Percentiles rank a stretch among this genome's conserved stretches.
Conservation (phyloP, 2,888 invertebrate species). For the Nowickia ferox region DNA sequence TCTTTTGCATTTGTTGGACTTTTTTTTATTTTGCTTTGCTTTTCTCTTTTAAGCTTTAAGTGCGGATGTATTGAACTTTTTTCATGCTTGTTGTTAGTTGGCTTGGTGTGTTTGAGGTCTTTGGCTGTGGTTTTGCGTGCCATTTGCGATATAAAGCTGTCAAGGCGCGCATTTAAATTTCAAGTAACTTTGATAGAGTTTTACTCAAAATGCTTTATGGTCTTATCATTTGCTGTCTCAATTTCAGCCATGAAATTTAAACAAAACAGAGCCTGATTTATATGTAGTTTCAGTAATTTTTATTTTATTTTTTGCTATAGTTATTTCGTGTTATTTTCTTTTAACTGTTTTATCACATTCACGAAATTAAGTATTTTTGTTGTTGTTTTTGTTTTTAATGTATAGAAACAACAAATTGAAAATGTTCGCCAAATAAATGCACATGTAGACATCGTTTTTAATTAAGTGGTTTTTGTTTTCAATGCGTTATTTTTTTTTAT, state of each 20-base stretch:
- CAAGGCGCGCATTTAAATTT: conserved; percentile 73
- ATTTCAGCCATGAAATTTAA: conserved; percentile 63
- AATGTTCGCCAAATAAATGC: conserved; percentile 49
- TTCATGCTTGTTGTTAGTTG: background rate
- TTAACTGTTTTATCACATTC: conserved; percentile 63
- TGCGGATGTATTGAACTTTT: conserved; percentile 12
- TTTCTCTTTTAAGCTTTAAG: conserved; percentile 11
- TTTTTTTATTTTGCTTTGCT: conserved; percentile 26
- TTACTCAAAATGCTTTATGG: conserved; percentile 66
- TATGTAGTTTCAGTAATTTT: conserved; percentile 4
- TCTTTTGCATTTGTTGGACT: conserved; percentile 20
- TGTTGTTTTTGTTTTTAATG: conserved; percentile 16
- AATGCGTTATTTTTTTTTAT: conserved; percentile 1
- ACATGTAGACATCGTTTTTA: conserved; percentile 53
- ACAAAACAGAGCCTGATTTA: conserved; percentile 52
- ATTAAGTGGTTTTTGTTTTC: conserved; percentile 52
- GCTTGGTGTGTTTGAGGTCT: background rate
- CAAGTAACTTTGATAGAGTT: conserved; percentile 63
- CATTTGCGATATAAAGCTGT: conserved; percentile 71
- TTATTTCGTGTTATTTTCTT: conserved; percentile 48
- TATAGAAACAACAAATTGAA: conserved; percentile 51
- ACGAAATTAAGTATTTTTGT: conserved; percentile 35
- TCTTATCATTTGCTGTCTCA: conserved; percentile 67
- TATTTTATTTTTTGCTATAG: conserved; percentile 9
- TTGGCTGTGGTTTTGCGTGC: conserved; percentile 68